Conservation (phyloP, 2,888 invertebrate species). For the Lamproptera curius region DNA sequence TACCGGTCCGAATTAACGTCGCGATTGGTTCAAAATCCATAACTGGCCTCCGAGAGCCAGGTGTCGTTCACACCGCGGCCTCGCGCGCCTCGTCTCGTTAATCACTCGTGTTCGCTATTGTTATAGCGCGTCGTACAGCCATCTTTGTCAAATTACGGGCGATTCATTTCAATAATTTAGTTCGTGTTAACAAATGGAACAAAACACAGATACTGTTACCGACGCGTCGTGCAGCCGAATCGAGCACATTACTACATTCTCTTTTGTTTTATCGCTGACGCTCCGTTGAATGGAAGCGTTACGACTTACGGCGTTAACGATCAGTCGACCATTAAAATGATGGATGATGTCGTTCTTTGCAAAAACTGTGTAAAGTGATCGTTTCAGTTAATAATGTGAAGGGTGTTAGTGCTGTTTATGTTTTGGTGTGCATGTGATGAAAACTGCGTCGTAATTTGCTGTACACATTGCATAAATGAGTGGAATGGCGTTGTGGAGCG, state of each 20-base stretch:
- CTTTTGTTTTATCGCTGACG: conserved; percentile 73
- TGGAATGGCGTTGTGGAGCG: conserved; percentile 77
- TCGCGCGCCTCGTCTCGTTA: conserved; percentile 77
- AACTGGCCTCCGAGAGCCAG: conserved; percentile 77
- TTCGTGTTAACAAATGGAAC: conserved; percentile 60
- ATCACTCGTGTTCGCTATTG: conserved; percentile 76
- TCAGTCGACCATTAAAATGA: conserved; percentile 73
- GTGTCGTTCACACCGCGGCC: conserved; percentile 80
- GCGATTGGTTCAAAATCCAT: conserved; percentile 78
- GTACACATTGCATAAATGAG: conserved; percentile 75
- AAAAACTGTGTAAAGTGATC: conserved; percentile 69
- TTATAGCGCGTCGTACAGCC: conserved; percentile 74
- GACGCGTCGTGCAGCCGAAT: conserved; percentile 53
- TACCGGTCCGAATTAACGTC: conserved; percentile 77
- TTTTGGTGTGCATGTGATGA: conserved; percentile 59
- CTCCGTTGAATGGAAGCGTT: conserved; percentile 73
- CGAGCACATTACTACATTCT: conserved; percentile 65
- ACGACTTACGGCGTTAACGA: conserved; percentile 66
- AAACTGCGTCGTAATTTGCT: conserved; percentile 74
- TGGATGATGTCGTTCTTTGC: conserved; percentile 70
- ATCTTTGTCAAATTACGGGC: conserved; percentile 75
- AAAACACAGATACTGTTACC: conserved; percentile 49
- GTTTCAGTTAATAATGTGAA: conserved; percentile 68
- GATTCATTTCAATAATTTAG: conserved; percentile 66
- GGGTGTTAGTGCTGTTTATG: conserved; percentile 62